A percentile compares a stretch with the other conserved stretches of the same genome.
These are phyloP conservation scores for Phlogophora meticulosa DNA, from an alignment of 2,888 invertebrate species.

Conservation along the genomic window DNA sequence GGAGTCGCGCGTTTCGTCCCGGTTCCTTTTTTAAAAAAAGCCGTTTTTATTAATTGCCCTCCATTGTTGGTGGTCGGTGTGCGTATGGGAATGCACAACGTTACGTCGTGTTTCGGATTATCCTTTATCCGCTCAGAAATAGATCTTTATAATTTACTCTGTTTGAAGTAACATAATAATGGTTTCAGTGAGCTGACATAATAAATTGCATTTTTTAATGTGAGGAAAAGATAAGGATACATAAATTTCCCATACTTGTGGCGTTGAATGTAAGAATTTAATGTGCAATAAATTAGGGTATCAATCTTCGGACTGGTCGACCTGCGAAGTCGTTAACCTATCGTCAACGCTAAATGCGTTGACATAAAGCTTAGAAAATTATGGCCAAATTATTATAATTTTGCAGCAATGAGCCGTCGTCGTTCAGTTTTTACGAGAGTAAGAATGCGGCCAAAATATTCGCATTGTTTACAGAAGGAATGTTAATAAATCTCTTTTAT, in stretches of 20 bases:
- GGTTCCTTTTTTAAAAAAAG: constrained; percentile 72
- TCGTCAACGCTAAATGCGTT: constrained; percentile 56
- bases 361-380: constrained; percentile 57
- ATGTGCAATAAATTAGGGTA: constrained; percentile 55
- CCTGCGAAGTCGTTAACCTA: constrained; percentile 58
- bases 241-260: constrained; percentile 56
- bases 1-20: constrained; percentile 71
- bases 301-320: constrained; percentile 50
- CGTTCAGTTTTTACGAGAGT: constrained; percentile 37
- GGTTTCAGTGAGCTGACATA: constrained; percentile 46
- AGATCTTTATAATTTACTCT: constrained; percentile 51
- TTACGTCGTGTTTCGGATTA: constrained; percentile 64
- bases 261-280: constrained; percentile 57
- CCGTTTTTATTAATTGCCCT: constrained; percentile 81
- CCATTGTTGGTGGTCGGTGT: constrained; percentile 83
- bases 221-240: constrained; percentile 38
- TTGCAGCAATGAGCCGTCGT: constrained; percentile 28
- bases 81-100: constrained; percentile 69
- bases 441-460: constrained; percentile 37
- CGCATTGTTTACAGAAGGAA: constrained; percentile 56
- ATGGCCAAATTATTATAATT: constrained; percentile 58
- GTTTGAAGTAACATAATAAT: constrained; percentile 45
- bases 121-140: constrained; percentile 65
- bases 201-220: constrained; percentile 33
- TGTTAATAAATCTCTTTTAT: constrained; percentile 73